A percentile compares a stretch with the other conserved stretches of the same genome.
Conservation (phyloP, 2,113 vertebrate species). For the Polyodon spathula region DNA sequence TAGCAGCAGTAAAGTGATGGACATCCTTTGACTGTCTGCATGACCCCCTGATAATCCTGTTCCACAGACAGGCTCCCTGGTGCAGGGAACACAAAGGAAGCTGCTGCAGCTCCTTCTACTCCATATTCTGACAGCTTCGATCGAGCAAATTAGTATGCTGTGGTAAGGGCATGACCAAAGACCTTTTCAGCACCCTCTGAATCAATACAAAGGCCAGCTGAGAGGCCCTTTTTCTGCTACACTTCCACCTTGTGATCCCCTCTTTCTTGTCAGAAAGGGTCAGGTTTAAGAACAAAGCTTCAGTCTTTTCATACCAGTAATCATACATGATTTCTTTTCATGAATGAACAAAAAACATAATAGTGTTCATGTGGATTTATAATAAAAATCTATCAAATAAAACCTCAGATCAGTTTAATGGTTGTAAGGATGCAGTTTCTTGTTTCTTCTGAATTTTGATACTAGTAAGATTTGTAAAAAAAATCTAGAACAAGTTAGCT, state of each 20-base stretch:
- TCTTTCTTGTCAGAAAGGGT: slow-evolving; percentile 12
- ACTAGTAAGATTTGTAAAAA: too few species aligned
- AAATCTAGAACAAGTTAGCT: too few species aligned
- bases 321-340: too few species aligned
- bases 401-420: too few species aligned
- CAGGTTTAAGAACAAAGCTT: not conserved
- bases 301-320: too few species aligned
- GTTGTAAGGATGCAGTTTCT: too few species aligned
- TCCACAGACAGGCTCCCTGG: slow-evolving; percentile 94
- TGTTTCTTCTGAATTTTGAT: too few species aligned
- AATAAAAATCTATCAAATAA: too few species aligned
- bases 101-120: slow-evolving; percentile 87
- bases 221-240: slow-evolving; percentile 61
- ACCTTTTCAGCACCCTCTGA: slow-evolving; percentile 89
- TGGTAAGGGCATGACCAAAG: slow-evolving; percentile 91
- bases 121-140: slow-evolving; percentile 96
- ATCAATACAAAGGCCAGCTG: slow-evolving; percentile 89
- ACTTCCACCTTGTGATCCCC: slow-evolving; percentile 43
- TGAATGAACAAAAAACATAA: too few species aligned
- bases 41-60: slow-evolving; percentile 99
- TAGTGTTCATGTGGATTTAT: too few species aligned
- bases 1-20: slow-evolving; percentile 85
- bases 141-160: slow-evolving; percentile 98
- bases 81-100: slow-evolving; percentile 87
- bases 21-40: slow-evolving; percentile 87